Base-by-base conservation (phyloP, 2,113 vertebrate genomes). In the Onychorhynchus coronatus region DNA sequence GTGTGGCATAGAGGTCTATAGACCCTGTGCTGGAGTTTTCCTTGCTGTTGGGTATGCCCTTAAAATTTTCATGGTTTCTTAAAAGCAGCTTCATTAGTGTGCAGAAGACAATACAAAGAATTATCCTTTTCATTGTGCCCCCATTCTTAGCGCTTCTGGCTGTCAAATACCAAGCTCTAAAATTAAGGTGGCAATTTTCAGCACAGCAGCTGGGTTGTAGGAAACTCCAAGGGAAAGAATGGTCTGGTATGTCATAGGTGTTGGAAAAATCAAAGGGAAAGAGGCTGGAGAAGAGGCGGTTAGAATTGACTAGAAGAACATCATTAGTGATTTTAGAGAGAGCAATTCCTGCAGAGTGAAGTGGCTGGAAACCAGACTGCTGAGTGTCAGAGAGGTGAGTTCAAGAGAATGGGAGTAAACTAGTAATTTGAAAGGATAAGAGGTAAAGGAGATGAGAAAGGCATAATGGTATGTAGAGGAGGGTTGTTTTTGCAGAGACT, bases 311-410 rank as follows among this genome's bases (percentile, higher is more conserved):
- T 93, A 88, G 96, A 94, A 95, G 91, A 85, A 95, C 92, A 94
- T 97, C 96, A 95, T 97, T 96, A 96, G 94, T 94, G 80, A 93
- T 97, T 97, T 96, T 72, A 92, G 91, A 95, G 81, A 97, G 95
- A 95, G 86, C 91, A 97, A 89, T 86, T 96, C 95, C 86, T 92
- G 65, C 49, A 61, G 90, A 76, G 88, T 97, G 97, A 97, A 97
- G 97, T 96, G 93, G 88, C 72, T 97, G 90, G 95, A 97, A 97
- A 97, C 88, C 90, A 96, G 92, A 92, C 88, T 87, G 95, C 86
- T 85, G 95, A 96, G 91, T 92, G 78, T 95, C 90, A 95, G 94
- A 95, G 92, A 95, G 95, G 88, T 95, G 91, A 97, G 95, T 92
- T 96, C 94, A 92, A 96, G 93, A 95, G 96, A 96, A 95, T 95